Evolutionary conservation across 2,888 invertebrate species (phyloP).

Genomic region (Blomia tropicalis): DNA sequence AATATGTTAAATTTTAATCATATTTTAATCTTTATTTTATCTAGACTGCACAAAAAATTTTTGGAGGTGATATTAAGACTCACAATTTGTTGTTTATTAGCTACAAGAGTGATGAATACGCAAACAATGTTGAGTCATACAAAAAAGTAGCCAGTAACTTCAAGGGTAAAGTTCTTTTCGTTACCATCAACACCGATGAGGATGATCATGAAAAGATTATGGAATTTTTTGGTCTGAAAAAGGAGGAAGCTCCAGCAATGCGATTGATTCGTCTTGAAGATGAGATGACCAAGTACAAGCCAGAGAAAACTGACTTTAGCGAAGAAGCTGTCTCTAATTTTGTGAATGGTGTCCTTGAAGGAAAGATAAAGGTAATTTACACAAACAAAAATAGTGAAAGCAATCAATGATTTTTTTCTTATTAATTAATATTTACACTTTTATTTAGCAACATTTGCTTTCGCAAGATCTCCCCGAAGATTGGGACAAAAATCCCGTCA

Average conservation of each 20-base stretch:
- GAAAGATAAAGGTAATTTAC: conserved; percentile 55
- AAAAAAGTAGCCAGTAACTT: conserved; percentile 69
- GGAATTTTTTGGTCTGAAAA: conserved; percentile 97
- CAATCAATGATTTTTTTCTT: no score
- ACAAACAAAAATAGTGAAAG: no score
- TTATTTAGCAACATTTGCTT: conserved; percentile 61
- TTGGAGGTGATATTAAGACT: conserved; percentile 91
- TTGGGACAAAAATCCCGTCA: conserved; percentile 90
- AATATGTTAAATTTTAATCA: neutral
- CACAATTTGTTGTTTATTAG: conserved; percentile 89
- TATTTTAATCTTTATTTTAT: conserved; percentile 24
- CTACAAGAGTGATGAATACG: conserved; percentile 62
- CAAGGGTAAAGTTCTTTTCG: conserved; percentile 81
- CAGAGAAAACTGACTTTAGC: conserved; percentile 48
- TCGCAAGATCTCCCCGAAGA: conserved; percentile 86
- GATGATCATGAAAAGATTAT: conserved; percentile 91
- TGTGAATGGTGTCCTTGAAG: conserved; percentile 72
- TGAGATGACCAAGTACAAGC: conserved; percentile 93
- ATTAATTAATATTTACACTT: neutral
- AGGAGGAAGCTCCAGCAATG: conserved; percentile 74
- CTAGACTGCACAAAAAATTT: conserved; percentile 84
- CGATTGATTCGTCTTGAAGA: conserved; percentile 86
- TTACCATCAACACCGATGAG: conserved; percentile 83
- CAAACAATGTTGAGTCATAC: conserved; percentile 59
- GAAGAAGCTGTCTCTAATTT: conserved; percentile 57